These are phyloP conservation scores for Casuarius casuarius DNA, from an alignment of 2,113 vertebrate species.

Conservation along the genomic window DNA sequence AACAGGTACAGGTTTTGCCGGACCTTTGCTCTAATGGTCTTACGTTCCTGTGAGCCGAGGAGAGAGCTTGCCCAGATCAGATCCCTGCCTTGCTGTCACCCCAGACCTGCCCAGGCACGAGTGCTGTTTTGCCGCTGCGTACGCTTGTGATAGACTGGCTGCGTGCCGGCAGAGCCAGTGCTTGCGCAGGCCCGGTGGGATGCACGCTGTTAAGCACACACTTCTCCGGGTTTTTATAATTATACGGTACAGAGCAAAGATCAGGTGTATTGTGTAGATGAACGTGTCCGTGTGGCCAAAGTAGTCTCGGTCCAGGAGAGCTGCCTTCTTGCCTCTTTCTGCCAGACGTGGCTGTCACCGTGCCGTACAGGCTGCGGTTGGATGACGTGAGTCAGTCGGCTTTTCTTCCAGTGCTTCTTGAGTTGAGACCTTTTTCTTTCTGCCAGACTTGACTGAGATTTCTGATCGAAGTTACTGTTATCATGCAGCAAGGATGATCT, in stretches of 20 bases:
- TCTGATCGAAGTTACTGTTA: neutral
- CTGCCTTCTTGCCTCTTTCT: neutral
- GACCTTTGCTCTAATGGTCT: neutral
- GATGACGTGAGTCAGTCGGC: neutral
- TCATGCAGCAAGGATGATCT: neutral
- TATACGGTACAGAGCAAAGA: neutral
- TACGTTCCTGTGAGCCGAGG: neutral
- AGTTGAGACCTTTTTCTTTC: neutral
- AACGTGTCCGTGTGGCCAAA: rapidly evolving
- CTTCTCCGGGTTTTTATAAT: neutral
- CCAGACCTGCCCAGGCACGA: too few relatives aligned
- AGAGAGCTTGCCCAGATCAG: neutral
- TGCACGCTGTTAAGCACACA: rapidly evolving
- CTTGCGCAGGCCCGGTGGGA: neutral
- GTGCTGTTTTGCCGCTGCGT: neutral
- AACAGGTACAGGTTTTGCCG: neutral
- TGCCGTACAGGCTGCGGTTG: neutral
- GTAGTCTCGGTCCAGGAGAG: neutral
- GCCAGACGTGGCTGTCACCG: neutral
- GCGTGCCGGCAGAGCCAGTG: neutral
- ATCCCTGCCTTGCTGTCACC: neutral
- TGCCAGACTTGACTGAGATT: neutral
- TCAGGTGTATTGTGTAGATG: neutral
- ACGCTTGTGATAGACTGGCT: rapidly evolving
- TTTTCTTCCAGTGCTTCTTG: neutral